Conservation (phyloP, 2,888 invertebrate species). For the Aphodius granarius region DNA sequence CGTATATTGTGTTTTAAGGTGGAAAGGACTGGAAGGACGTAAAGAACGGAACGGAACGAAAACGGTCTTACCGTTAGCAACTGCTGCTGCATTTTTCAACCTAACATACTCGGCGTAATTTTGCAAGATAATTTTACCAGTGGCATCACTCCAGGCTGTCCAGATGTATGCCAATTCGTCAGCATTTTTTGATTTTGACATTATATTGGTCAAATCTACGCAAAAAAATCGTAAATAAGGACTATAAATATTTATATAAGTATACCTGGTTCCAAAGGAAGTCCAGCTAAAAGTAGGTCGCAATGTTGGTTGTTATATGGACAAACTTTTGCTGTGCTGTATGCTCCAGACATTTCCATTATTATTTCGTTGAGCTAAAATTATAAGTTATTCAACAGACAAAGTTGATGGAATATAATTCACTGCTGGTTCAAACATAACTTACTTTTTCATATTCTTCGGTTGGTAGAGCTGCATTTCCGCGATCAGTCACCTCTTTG, state of each 20-base stretch:
- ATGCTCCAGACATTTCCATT: slow-evolving; percentile 44
- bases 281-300: slow-evolving; percentile 42
- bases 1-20: background rate
- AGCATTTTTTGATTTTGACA: slow-evolving; percentile 58
- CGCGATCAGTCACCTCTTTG: background rate
- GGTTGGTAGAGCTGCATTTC: background rate
- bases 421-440: no score
- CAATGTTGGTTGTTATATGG: slow-evolving; percentile 49
- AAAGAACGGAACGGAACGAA: background rate
- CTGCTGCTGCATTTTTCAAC: slow-evolving; percentile 65
- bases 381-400: background rate
- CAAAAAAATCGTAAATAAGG: background rate
- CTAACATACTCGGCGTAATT: slow-evolving; percentile 63
- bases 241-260: background rate
- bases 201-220: slow-evolving; percentile 44
- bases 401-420: no score
- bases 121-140: slow-evolving; percentile 63
- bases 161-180: slow-evolving; percentile 66
- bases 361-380: slow-evolving; percentile 36
- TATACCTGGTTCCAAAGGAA: slow-evolving; percentile 40
- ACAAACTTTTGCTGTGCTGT: slow-evolving; percentile 54
- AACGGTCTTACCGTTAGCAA: slow-evolving; percentile 50
- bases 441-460: background rate
- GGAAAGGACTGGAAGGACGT: no score
- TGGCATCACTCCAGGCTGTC: slow-evolving; percentile 66